A percentile compares a stretch with the other conserved stretches of the same genome.
phyloP scores from a whole-genome alignment of 2,113 vertebrate species.

The Heterocephalus glaber region DNA sequence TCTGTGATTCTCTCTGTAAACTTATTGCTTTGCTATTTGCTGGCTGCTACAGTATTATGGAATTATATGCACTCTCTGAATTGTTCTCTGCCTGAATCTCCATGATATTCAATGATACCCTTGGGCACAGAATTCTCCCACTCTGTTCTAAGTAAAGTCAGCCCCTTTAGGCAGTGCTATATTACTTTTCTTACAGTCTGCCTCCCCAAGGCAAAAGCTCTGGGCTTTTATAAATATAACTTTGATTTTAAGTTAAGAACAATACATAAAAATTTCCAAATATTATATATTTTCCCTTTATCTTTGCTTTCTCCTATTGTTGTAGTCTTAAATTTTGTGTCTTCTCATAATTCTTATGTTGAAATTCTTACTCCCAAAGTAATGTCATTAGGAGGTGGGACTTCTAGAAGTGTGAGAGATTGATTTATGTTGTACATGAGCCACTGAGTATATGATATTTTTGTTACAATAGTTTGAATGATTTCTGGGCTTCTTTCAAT shows the following conservation, averaged over 20 bases:
- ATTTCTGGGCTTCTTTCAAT: neutral
- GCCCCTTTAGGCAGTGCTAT: neutral
- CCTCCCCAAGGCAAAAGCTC: neutral
- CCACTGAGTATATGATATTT: neutral
- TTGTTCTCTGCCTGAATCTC: neutral
- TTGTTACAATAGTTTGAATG: neutral
- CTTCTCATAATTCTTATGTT: neutral
- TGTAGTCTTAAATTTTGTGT: neutral
- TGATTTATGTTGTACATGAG: neutral
- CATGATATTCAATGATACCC: neutral
- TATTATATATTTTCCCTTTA: conserved; percentile 20
- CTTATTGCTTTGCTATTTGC: neutral
- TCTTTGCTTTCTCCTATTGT: neutral
- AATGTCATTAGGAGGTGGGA: neutral
- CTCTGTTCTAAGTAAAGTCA: neutral
- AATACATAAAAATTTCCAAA: neutral
- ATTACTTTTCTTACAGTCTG: neutral
- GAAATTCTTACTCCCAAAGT: neutral
- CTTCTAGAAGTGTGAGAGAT: neutral
- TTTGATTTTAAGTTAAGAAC: conserved; percentile 39
- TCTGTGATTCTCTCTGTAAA: neutral
- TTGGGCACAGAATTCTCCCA: neutral
- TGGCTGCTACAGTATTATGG: neutral
- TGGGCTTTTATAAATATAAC: neutral
- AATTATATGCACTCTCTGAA: neutral